Evolutionary conservation across 2,888 invertebrate species (phyloP).

Genomic region (Oscheius myriophilus): DNA sequence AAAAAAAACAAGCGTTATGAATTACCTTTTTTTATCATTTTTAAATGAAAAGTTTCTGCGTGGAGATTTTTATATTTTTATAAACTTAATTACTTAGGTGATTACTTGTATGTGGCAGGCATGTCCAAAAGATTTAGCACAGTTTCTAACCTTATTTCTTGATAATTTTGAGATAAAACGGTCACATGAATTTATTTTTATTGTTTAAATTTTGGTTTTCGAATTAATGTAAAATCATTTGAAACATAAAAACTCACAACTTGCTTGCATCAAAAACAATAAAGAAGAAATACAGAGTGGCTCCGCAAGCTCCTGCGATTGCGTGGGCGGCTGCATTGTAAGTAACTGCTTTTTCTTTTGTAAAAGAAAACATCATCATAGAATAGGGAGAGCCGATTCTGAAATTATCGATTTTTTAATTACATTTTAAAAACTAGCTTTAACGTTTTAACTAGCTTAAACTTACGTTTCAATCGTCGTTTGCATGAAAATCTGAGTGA

Average conservation of each 20-base stretch:
- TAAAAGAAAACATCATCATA: slow-evolving; percentile 52
- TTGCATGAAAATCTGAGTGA: slow-evolving; percentile 43
- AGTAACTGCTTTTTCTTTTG: slow-evolving; percentile 40
- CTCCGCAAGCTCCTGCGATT: slow-evolving; percentile 36
- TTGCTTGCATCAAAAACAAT: slow-evolving; percentile 33
- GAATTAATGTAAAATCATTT: neutral
- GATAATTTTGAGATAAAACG: too few relatives aligned
- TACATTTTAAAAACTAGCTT: too few relatives aligned
- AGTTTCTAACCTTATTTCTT: too few relatives aligned
- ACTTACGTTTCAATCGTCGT: slow-evolving; percentile 46
- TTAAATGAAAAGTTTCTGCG: too few relatives aligned
- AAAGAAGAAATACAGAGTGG: slow-evolving; percentile 40
- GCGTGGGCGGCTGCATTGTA: slow-evolving; percentile 41
- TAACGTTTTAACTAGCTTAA: neutral
- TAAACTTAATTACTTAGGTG: too few relatives aligned
- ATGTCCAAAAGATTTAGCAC: too few relatives aligned
- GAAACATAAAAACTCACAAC: slow-evolving; percentile 2
- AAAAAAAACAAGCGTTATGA: too few relatives aligned
- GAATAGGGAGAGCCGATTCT: slow-evolving; percentile 49
- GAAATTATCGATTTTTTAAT: neutral
- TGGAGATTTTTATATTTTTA: too few relatives aligned
- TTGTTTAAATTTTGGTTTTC: too few relatives aligned
- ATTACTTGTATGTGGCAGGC: too few relatives aligned
- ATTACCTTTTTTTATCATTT: too few relatives aligned
- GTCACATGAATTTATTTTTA: too few relatives aligned